These are phyloP conservation scores for Xenopus borealis DNA, from an alignment of 2,113 vertebrate genomes.

Conservation along the genomic window DNA sequence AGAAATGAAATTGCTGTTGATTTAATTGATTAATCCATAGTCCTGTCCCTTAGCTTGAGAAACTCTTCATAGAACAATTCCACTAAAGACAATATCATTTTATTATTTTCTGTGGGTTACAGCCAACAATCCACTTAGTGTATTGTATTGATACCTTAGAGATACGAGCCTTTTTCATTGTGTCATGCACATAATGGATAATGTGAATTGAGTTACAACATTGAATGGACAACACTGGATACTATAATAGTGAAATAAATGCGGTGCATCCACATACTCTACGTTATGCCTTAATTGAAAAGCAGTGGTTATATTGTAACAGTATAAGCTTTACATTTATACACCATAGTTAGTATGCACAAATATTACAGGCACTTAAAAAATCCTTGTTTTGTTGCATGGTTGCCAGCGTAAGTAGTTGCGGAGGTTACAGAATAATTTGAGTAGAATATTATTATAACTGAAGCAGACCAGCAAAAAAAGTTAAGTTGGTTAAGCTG, in stretches of 20 bases:
- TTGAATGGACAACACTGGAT: not conserved
- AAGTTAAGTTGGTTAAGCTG: no score
- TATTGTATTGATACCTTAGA: not conserved
- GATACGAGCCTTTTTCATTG: conserved; percentile 44
- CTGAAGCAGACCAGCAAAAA: no score
- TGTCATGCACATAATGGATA: conserved; percentile 48
- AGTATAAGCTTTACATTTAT: no score
- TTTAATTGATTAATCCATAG: not conserved
- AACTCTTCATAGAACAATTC: not conserved
- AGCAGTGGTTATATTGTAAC: no score
- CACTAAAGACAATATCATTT: not conserved
- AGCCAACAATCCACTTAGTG: conserved; percentile 47
- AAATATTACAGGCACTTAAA: no score
- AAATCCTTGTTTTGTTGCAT: no score
- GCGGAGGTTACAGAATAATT: no score
- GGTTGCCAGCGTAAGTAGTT: no score
- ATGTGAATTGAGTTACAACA: conserved; percentile 42
- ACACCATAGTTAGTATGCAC: no score
- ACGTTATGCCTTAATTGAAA: no score
- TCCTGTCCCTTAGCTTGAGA: not conserved
- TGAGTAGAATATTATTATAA: no score
- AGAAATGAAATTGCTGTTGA: not conserved
- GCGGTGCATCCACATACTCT: not conserved
- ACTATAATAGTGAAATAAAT: not conserved
- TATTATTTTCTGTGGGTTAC: conserved; percentile 38